Evolutionary conservation across 2,888 invertebrate species (phyloP).

Genomic region (Mayetiola destructor): DNA sequence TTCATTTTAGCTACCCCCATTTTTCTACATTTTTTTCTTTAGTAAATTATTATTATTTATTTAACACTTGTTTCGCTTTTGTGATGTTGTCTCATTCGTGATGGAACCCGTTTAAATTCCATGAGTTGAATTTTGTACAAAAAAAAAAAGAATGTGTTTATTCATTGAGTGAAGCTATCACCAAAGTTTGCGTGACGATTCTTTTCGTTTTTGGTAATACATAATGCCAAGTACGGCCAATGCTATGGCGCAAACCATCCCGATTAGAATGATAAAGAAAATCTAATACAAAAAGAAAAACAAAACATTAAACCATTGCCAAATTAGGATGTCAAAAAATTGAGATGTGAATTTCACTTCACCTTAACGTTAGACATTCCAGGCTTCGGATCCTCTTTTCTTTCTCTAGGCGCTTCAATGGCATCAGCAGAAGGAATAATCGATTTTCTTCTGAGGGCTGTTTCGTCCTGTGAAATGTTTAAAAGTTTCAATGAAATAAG

Average conservation of each 20-base stretch:
- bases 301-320: background rate
- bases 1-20: too few relatives aligned
- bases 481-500: background rate
- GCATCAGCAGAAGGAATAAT: conserved; percentile 80
- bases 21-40: too few relatives aligned
- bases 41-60: too few relatives aligned
- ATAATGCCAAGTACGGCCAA: conserved; percentile 78
- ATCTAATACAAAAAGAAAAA: conserved; percentile 33
- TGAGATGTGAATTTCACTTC: background rate
- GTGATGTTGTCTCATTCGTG: too few relatives aligned
- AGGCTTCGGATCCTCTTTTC: conserved; percentile 75
- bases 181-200: conserved; percentile 71
- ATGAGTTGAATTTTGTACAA: too few relatives aligned
- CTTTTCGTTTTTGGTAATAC: conserved; percentile 85
- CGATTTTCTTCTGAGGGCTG: conserved; percentile 61
- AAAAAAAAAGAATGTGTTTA: background rate
- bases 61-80: too few relatives aligned
- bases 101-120: too few relatives aligned
- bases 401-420: conserved; percentile 83
- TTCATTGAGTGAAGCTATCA: conserved; percentile 27
- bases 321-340: background rate
- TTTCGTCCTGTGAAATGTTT: conserved; percentile 15
- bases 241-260: conserved; percentile 67
- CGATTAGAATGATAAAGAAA: conserved; percentile 73
- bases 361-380: conserved; percentile 73